Evolutionary conservation across 1,140 invertebrate species (phyloP), one percentile per base, ranked within the genome.

Genomic region (Archivesica marissinica): DNA sequence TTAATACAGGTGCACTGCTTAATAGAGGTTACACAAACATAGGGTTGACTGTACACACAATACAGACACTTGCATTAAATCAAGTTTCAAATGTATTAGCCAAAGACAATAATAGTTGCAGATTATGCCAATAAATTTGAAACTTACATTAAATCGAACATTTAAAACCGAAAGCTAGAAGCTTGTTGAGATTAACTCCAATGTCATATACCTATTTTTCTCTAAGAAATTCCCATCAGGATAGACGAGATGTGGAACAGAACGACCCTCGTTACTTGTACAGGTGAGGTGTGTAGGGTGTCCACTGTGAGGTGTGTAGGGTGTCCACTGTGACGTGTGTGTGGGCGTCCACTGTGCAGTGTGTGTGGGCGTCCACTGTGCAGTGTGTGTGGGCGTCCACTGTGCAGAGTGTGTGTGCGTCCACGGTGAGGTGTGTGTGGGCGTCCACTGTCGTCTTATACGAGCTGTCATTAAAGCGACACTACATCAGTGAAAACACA

Each of bases 161-260:
- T 64, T 64, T 64, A 33, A 64, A 33, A 17, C 59, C 50, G 17
- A 52, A 52, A 52, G 50, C 17, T 2, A 52, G 17, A 4, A 52
- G 6, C 17, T 4, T 20, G 17, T 20, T n/a, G 25, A 52, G 17
- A 66, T 38, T 66, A 38, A 66, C 9, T 38, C 33, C 33, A n/a
- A n/a, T n/a, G 56, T 17, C 33, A 25, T 23, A 47, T 72, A 11
- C 25, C 33, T 47, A 15, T 72, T 30, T 72, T 47, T 72, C 39
- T 50, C 0, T 72, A 72, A 72, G 68, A 47, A 72, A 47, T 3
- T 72, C 68, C 2, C 41, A 23, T 17, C 35, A 47, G 68, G 20
- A 23, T 72, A 41, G 23, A 13, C 41, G 25, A 72, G 41, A 72
- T 72, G 28, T 72, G 35, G 68, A 47, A 7, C 15, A 15, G 1